Evolutionary conservation across 1,140 invertebrate species (phyloP).

Genomic region (Chrysopa pallens): DNA sequence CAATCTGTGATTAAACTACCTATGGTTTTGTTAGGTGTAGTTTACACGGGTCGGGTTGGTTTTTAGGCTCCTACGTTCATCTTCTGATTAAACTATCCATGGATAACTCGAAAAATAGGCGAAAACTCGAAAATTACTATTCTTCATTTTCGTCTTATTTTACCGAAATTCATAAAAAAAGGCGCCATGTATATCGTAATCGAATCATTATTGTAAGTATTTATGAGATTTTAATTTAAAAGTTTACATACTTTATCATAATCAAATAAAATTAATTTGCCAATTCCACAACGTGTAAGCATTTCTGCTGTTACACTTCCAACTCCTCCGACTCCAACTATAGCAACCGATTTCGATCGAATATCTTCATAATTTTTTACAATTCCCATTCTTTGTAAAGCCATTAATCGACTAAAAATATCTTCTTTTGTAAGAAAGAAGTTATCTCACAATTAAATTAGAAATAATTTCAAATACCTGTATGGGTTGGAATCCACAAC

Average conservation of each 20-base stretch:
- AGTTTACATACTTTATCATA: constrained; percentile 67
- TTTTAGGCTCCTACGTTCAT: too few relatives aligned
- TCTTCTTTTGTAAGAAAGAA: constrained; percentile 4
- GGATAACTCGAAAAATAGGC: too few relatives aligned
- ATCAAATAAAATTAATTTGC: constrained; percentile 92
- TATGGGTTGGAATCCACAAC: constrained; percentile 99
- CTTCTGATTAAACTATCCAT: too few relatives aligned
- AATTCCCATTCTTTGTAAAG: constrained; percentile 96
- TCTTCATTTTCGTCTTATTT: too few relatives aligned
- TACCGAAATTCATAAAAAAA: too few relatives aligned
- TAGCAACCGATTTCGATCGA: constrained; percentile 71
- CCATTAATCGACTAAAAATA: constrained; percentile 82
- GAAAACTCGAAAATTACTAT: too few relatives aligned
- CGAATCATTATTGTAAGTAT: too few relatives aligned
- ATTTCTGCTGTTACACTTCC: constrained; percentile 99
- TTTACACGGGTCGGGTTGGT: too few relatives aligned
- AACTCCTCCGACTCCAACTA: constrained; percentile 97
- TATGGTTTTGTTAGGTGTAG: too few relatives aligned
- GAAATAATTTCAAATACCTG: constrained; percentile 49
- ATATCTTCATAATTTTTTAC: constrained; percentile 98
- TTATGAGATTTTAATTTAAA: not conserved
- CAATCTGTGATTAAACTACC: too few relatives aligned
- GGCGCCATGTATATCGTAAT: too few relatives aligned
- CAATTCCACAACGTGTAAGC: constrained; percentile 95
- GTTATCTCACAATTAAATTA: constrained; percentile 3